Base-by-base conservation (phyloP, 2,113 vertebrate genomes). In the Caranx ignobilis region DNA sequence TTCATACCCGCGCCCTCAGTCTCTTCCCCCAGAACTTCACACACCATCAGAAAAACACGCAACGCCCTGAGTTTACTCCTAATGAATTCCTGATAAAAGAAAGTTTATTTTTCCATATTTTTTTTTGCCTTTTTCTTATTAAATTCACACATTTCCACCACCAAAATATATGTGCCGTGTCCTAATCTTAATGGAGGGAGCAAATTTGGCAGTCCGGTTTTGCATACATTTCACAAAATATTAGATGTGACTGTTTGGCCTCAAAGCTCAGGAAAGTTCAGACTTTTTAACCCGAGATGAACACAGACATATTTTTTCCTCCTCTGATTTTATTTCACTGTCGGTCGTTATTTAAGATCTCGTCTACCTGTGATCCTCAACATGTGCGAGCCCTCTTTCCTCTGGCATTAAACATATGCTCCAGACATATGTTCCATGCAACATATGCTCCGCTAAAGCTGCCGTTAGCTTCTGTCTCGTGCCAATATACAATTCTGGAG, bases 71-170 rank as follows among this genome's bases (percentile, higher is more conserved):
- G 50, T 77, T 84, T 73, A 15, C 79, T 55, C 62, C 84, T 92
- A 93, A 91, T 93, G 84, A 90, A 92, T 89, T 92, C 86, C 83
- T 87, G 81, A 91, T 87, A 85, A 87, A 87, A 77, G 75, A 85
- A 75, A 90, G 73, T 91, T 88, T 85, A 73, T 85, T 84, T 88
- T 76, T 47, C 35, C 79, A 60, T 66, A 48, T 85, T 88, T 85
- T 88, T 88, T 88, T 69, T 69, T 60, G 74, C 34, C 73, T 82
- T 84, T 75, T 59, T 41, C 10, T 52, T 81, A 80, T 79, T 69
- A 80, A 70, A 85, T 89, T 82, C 11, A 79, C 62, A 82, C 79
- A 79, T 89, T 85, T 76, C 48, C 75, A 64, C 81, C 76, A 76
- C 60, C 18, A 0, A 57, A 68, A 77, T 47, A 67, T 71, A 64